A percentile compares a stretch with the other conserved stretches of the same genome.
These are phyloP conservation scores for Leptoteleia sp. DNA, from an alignment of 1,140 invertebrate genomes.

Conservation along the genomic window DNA sequence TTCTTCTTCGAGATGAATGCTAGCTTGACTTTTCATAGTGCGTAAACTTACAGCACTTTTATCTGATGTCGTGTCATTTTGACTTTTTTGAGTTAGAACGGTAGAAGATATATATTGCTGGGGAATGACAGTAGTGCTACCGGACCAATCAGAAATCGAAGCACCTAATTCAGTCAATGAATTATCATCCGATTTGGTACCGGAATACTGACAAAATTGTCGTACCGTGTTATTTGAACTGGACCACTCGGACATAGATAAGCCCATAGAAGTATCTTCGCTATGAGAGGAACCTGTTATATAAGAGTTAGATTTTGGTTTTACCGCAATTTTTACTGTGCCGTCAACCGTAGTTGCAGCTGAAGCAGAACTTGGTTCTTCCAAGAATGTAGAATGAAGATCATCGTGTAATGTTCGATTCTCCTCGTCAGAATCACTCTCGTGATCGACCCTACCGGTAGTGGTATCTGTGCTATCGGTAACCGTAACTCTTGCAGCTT, in stretches of 20 bases:
- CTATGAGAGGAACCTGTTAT: conserved; percentile 87
- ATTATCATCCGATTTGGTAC: conserved; percentile 82
- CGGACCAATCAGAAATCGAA: conserved; percentile 84
- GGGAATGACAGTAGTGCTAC: conserved; percentile 80
- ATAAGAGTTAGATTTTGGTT: conserved; percentile 87
- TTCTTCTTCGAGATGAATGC: conserved; percentile 38
- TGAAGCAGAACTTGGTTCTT: conserved; percentile 79
- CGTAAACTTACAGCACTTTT: conserved; percentile 77
- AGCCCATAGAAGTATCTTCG: conserved; percentile 90
- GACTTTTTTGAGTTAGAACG: conserved; percentile 74
- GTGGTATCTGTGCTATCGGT: conserved; percentile 82
- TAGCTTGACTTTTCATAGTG: conserved; percentile 49
- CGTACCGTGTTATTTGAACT: conserved; percentile 90
- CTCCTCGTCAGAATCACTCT: conserved; percentile 82
- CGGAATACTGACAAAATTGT: conserved; percentile 86
- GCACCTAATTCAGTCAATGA: conserved; percentile 82
- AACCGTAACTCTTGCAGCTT: conserved; percentile 85
- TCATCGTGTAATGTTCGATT: conserved; percentile 80
- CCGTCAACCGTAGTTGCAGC: conserved; percentile 86
- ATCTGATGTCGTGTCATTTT: conserved; percentile 78
- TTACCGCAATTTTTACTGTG: conserved; percentile 88
- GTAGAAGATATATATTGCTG: conserved; percentile 73
- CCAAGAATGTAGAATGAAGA: conserved; percentile 75
- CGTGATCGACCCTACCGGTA: conserved; percentile 68
- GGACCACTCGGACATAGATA: conserved; percentile 92